Base-by-base conservation (phyloP, 2,888 invertebrate genomes). In the Andrena praecox region DNA sequence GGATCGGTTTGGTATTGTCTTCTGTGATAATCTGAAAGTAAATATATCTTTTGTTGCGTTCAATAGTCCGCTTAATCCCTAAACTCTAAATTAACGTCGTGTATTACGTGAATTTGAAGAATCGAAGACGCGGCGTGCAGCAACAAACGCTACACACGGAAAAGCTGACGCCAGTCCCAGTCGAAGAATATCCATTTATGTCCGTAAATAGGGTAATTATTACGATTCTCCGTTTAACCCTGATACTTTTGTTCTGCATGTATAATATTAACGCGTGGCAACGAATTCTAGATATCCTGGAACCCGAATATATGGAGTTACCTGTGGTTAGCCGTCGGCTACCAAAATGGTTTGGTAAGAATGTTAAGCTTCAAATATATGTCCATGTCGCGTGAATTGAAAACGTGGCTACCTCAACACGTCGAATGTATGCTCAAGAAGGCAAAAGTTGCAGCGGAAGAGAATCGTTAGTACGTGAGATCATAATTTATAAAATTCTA, bases 291-390 rank as follows among this genome's bases (percentile, higher is more conserved):
- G 89, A 59, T 89, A 56, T 60, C 93, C 1, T 95, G 95, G 94
- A 95, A 95, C 89, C 94, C 94, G n/a, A 95, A 95, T 85, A 77
- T 91, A 7, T 93, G 93, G 87, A 94, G 94, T 82, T 94, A 94
- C 84, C 87, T 94, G 20, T 94, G 94, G 94, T 80, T 95, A 1
- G 93, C 94, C 31, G 90, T 90, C 7, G 94, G 94, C 12, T 94
- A 94, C 66, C 94, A 95, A 82, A 94, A 94, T 80, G 95, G 95
- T 7, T 87, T 95, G 24, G 91, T 94, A 27, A 89, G 94, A 75
- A 81, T 94, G 33, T 83, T 93, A 56, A 87, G 90, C 75, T 92
- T 93, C 35, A 92, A 89, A 73, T 87, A 83, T 2, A 84, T 91
- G 84, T 85, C 89, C 2, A 70, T 79, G 56, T 33, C 77, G 0